Percentiles rank a stretch among this genome's conserved stretches.
phyloP scores from a whole-genome alignment of 2,113 vertebrate species.

The Pterocles burchelli region DNA sequence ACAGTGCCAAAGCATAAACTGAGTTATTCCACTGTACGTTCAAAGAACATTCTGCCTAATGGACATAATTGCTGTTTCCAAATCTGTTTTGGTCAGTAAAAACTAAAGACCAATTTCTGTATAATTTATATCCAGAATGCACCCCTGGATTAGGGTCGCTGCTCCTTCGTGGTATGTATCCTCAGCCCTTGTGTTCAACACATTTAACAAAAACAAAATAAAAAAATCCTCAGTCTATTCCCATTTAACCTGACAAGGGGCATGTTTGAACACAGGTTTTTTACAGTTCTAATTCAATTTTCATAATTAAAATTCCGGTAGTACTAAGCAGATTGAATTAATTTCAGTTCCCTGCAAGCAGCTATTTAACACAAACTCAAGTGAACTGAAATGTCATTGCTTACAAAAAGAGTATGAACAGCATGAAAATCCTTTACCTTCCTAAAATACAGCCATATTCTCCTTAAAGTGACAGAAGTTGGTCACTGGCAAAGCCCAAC shows the following conservation, averaged over 20 bases:
- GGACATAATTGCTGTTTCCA: neutral
- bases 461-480: neutral
- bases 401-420: neutral
- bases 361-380: neutral
- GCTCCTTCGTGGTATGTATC: neutral
- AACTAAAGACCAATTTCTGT: neutral
- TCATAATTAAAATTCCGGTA: neutral
- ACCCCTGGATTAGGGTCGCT: neutral
- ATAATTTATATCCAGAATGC: neutral
- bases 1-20: neutral
- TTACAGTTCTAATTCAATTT: conserved; percentile 2
- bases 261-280: neutral
- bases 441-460: neutral
- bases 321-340: neutral
- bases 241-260: neutral
- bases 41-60: neutral
- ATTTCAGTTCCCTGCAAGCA: conserved; percentile 5
- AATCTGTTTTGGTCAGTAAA: neutral
- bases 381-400: neutral
- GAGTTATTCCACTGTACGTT: neutral
- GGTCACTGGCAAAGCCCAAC: neutral
- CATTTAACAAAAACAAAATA: neutral
- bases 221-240: neutral
- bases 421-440: neutral
- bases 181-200: neutral